Conservation (phyloP, 1,140 invertebrate genomes). For the Chironomus tepperi region DNA sequence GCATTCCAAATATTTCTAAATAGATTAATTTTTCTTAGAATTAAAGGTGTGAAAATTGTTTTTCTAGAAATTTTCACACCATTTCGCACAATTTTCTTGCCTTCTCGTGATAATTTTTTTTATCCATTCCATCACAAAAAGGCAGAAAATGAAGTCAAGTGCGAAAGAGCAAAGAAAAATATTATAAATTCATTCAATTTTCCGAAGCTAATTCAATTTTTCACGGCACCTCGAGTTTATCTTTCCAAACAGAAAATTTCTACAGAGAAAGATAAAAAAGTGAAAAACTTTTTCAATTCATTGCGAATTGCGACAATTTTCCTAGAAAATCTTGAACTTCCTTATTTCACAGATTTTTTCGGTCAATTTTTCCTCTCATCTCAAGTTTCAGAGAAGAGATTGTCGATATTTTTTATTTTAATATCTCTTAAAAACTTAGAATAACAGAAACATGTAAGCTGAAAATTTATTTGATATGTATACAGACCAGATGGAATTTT, state of each 20-base stretch:
- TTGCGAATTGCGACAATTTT: neutral
- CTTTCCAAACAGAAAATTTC: neutral
- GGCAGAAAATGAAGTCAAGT: slow-evolving; percentile 7
- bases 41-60: neutral
- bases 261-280: neutral
- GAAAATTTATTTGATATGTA: neutral
- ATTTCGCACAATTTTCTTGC: neutral
- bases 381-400: neutral
- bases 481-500: neutral
- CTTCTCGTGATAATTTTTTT: neutral
- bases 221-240: neutral
- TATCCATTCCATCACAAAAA: neutral
- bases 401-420: too few relatives aligned
- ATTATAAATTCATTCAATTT: slow-evolving; percentile 15
- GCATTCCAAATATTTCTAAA: too few relatives aligned
- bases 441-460: too few relatives aligned
- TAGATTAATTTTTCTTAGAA: neutral
- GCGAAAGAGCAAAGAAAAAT: neutral
- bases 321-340: too few relatives aligned
- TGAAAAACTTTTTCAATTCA: neutral
- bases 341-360: neutral
- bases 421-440: too few relatives aligned
- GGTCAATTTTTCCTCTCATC: neutral
- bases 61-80: neutral
- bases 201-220: slow-evolving; percentile 2